Percentiles rank a stretch among this genome's conserved stretches.
Evolutionary conservation across 1,140 invertebrate genomes (phyloP).

Genomic region (Leptinotarsa lineolata): DNA sequence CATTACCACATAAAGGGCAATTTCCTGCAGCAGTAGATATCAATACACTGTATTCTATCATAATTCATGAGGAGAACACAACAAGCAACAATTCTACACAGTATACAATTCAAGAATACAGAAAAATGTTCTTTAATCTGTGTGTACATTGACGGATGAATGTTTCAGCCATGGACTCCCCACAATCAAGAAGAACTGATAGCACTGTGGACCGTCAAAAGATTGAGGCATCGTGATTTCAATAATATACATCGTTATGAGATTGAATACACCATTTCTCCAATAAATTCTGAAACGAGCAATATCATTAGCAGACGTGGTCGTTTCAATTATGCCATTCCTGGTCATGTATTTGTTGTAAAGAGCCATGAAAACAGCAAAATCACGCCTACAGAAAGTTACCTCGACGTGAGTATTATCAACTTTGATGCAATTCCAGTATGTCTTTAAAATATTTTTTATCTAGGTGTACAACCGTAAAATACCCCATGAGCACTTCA

Average conservation of each 20-base stretch:
- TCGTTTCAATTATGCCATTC: constrained; percentile 49
- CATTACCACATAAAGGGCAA: too few species aligned
- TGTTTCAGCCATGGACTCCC: constrained; percentile 33
- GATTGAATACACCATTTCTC: constrained; percentile 66
- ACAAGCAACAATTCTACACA: too few species aligned
- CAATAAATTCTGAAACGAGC: constrained; percentile 49
- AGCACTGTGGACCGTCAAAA: constrained; percentile 67
- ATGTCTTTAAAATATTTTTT: not conserved
- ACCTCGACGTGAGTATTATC: not conserved
- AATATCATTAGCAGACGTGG: constrained; percentile 38
- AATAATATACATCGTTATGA: constrained; percentile 62
- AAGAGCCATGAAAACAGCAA: constrained; percentile 30
- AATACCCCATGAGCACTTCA: constrained; percentile 32
- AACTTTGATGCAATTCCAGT: not conserved
- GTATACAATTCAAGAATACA: too few species aligned
- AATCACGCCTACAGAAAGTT: constrained; percentile 10
- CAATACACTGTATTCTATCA: too few species aligned
- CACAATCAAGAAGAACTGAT: constrained; percentile 57
- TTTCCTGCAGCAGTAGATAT: too few species aligned
- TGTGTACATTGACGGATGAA: too few species aligned
- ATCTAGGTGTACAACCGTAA: constrained; percentile 19
- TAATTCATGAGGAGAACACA: too few species aligned
- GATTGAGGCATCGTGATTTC: constrained; percentile 63
- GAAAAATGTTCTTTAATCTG: too few species aligned
- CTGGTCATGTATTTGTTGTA: constrained; percentile 51